phyloP scores from a whole-genome alignment of 2,113 vertebrate genomes.

The Lethenteron reissneri region DNA sequence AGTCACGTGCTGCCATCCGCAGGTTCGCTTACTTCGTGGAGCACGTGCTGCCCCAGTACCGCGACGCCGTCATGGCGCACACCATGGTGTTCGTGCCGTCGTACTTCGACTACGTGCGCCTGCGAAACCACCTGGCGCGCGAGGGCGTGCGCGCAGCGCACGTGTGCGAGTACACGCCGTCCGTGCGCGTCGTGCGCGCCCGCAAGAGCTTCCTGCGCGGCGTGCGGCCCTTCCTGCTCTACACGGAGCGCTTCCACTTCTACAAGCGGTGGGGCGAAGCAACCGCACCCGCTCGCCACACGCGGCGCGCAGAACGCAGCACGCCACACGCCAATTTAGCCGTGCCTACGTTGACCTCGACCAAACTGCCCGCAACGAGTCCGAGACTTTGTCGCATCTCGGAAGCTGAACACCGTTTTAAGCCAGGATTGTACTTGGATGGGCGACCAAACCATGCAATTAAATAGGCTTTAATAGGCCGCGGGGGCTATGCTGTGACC shows the following conservation, averaged over 20 bases:
- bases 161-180: conserved; percentile 62
- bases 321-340: no score
- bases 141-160: conserved; percentile 51
- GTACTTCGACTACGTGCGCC: conserved; percentile 77
- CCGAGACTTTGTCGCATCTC: no score
- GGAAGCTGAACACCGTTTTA: no score
- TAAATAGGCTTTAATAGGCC: no score
- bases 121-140: conserved; percentile 78
- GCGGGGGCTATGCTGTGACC: no score
- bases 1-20: background rate
- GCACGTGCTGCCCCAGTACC: conserved; percentile 71
- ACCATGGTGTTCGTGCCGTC: conserved; percentile 68
- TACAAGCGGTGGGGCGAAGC: conserved; percentile 53
- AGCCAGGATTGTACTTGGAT: no score
- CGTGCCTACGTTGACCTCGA: no score
- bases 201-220: conserved; percentile 59
- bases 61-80: conserved; percentile 80
- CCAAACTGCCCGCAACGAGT: no score
- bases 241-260: conserved; percentile 89
- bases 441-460: no score
- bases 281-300: no score
- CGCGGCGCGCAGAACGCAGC: no score
- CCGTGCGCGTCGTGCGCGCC: conserved; percentile 39
- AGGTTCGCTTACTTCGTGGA: conserved; percentile 72
- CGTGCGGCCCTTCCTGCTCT: conserved; percentile 56